Base-by-base conservation (phyloP, 1,140 invertebrate genomes). In the Chymomyza costata region DNA sequence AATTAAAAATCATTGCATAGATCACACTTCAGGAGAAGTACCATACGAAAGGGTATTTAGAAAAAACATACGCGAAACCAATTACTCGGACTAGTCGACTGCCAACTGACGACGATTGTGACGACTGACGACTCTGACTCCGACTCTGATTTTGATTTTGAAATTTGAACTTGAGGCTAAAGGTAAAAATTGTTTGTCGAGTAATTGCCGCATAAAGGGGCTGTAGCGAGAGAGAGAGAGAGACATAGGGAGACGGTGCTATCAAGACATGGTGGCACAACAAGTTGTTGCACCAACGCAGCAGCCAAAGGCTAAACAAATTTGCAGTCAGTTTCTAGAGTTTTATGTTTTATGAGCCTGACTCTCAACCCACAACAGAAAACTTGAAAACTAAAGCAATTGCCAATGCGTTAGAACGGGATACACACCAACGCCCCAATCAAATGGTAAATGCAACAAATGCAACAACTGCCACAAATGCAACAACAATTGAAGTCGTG, bases 161-260 rank as follows among this genome's bases (percentile, higher is more conserved):
- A 81, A 81, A 80, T 80, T 81, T 81, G 74, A 81, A 81, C 74
- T 81, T 81, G 74, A 65, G 74, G 74, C 74, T 81, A 81, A 81
- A 81, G 74, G 74, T 81, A 81, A 81, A 81, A 81, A 81, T 74
- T 81, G 74, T 81, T 81, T 81, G 74, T 64, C 74, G 63, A 73
- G 74, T 81, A 81, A 81, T 81, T 81, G 74, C 66, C 73, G 57
- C 60, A 80, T 80, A 80, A 80, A 74, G 60, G 81, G 73, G 21
- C 52, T 40, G 56, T 8, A 25, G 21, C 21, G 3, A 38, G 14
- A 14, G 6, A 34, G 8, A 34, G 3, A 25, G 21, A 25, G 3
- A 25, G 21, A 25, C 21, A 25, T 3, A n/a, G n/a, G n/a, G n/a
- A n/a, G n/a, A n/a, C n/a, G n/a, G n/a, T n/a, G n/a, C n/a, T n/a